These are phyloP conservation scores for Recurvirostra avosetta DNA, from an alignment of 2,113 vertebrate species.

Conservation along the genomic window DNA sequence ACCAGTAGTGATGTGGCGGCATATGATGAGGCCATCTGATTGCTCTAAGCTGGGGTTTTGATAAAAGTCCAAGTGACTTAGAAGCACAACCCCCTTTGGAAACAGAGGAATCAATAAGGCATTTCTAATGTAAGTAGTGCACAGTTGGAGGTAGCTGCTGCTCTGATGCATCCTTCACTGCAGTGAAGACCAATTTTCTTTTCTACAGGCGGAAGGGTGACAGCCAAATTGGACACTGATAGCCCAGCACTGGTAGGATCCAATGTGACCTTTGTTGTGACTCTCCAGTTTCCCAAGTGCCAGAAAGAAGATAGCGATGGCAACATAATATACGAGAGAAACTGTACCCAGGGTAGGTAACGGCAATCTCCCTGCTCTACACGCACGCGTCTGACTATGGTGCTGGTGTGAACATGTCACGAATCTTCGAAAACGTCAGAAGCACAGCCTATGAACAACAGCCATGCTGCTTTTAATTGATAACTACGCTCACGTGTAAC, in stretches of 20 bases:
- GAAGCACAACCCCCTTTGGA: not conserved
- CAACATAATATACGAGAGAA: conserved; percentile 81
- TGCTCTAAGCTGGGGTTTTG: not conserved
- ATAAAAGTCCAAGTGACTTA: not conserved
- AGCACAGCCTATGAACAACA: rapidly evolving
- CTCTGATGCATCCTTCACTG: not conserved
- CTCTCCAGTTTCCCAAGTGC: conserved; percentile 84
- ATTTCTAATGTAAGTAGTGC: not conserved
- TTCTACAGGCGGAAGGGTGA: conserved; percentile 75
- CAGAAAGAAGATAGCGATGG: conserved; percentile 83
- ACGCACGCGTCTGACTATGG: rapidly evolving
- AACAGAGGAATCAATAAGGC: not conserved
- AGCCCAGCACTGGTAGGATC: conserved; percentile 92
- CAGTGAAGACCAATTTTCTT: not conserved
- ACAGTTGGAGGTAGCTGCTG: not conserved
- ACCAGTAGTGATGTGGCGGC: not conserved
- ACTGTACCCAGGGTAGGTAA: conserved; percentile 82
- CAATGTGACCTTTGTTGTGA: conserved; percentile 82
- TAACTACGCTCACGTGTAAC: not conserved
- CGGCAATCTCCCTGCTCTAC: not conserved
- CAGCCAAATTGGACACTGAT: conserved; percentile 81
- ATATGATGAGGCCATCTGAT: not conserved
- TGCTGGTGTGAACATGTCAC: not conserved
- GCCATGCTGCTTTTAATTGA: not conserved
- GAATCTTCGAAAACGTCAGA: not conserved